phyloP scores from a whole-genome alignment of 2,113 vertebrate genomes.

The Galbula dea region DNA sequence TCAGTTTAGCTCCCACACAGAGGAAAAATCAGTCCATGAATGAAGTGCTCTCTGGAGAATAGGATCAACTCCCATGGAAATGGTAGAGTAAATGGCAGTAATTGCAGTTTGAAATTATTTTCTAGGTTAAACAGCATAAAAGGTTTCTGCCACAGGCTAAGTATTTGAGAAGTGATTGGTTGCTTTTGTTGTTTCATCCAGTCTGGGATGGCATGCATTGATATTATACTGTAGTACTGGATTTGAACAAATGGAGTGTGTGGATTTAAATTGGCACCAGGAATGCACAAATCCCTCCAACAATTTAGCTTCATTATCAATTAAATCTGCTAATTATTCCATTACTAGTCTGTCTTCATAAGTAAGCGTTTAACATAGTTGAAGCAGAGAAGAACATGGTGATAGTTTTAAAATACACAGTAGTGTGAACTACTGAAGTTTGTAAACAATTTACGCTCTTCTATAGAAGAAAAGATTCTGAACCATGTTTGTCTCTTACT shows the following conservation, averaged over 20 bases:
- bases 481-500: not conserved
- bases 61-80: not conserved
- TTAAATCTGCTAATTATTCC: not conserved
- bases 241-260: not conserved
- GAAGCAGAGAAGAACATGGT: not conserved
- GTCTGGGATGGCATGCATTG: not conserved
- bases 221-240: not conserved
- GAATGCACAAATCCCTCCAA: not conserved
- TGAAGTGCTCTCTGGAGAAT: not conserved
- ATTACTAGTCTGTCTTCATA: not conserved
- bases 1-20: not conserved
- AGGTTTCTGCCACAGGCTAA: not conserved
- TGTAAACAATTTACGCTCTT: not conserved
- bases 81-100: not conserved
- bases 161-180: not conserved
- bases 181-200: not conserved
- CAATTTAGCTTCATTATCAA: not conserved
- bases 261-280: not conserved
- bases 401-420: not conserved
- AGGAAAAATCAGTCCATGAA: not conserved
- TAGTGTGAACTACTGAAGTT: not conserved
- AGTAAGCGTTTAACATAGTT: accelerated
- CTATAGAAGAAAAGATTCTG: not conserved
- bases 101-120: not conserved
- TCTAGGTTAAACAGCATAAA: not conserved